phyloP scores from a whole-genome alignment of 1,140 invertebrate species.

The Lutraria rhynchaena region DNA sequence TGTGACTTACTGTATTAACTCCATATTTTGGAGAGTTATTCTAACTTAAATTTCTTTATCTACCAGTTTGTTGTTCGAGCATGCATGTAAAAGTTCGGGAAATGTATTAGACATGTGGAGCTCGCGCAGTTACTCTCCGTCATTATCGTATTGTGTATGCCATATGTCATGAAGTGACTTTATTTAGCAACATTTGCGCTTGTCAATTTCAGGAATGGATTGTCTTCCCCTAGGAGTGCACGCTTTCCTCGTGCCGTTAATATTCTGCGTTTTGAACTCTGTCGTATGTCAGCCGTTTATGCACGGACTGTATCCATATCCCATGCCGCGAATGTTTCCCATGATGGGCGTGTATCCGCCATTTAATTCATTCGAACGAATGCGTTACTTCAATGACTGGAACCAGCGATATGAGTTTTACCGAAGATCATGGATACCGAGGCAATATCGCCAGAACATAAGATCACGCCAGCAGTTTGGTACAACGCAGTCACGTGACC shows the following conservation, averaged over 20 bases:
- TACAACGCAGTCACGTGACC: not conserved
- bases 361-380: not conserved
- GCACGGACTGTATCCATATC: not conserved
- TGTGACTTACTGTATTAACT: no score
- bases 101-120: no score
- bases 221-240: constrained; percentile 22
- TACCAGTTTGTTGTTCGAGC: no score
- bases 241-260: constrained; percentile 7
- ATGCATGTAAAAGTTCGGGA: no score
- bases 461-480: not conserved
- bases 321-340: not conserved
- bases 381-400: not conserved
- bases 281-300: not conserved
- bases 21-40: no score
- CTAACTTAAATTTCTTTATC: no score
- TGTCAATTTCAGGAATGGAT: constrained; percentile 21
- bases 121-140: no score
- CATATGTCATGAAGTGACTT: no score
- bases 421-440: not conserved
- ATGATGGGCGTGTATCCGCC: not conserved
- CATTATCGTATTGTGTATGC: no score
- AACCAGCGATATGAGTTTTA: not conserved
- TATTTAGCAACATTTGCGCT: no score
- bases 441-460: not conserved
- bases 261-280: not conserved